Conservation (phyloP, 2,113 vertebrate species). For the Psilopogon haemacephalus region DNA sequence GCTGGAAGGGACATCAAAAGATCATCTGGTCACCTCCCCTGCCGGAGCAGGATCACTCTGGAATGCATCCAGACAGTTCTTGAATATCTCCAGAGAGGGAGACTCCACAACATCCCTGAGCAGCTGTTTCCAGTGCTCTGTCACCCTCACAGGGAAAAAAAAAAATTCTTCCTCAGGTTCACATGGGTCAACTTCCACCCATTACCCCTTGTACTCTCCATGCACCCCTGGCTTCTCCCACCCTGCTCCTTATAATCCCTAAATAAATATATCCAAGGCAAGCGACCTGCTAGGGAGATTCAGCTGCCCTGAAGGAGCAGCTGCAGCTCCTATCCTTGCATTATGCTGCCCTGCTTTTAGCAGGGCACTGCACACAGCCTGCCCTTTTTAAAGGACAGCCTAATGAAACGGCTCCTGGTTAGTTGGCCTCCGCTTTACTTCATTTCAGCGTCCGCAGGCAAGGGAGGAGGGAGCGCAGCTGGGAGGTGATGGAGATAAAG, state of each 20-base stretch:
- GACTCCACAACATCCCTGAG: too few species aligned
- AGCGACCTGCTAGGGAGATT: not conserved
- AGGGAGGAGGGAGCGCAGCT: not conserved
- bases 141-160: too few species aligned
- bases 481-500: slow-evolving; percentile 34
- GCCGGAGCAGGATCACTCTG: too few species aligned
- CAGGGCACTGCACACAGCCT: not conserved
- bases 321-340: not conserved
- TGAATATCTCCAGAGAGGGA: too few species aligned
- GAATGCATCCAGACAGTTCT: too few species aligned
- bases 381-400: not conserved
- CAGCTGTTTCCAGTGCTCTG: too few species aligned
- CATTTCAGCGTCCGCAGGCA: not conserved
- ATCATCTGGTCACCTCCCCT: too few species aligned
- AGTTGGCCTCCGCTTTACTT: not conserved
- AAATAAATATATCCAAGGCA: not conserved
- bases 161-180: too few species aligned
- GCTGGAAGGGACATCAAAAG: too few species aligned
- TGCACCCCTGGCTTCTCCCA: not conserved
- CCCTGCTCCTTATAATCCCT: not conserved
- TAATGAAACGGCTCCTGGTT: not conserved
- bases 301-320: not conserved
- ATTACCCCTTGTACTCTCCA: not conserved
- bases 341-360: not conserved
- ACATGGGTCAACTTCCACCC: too few species aligned